Base-by-base conservation (phyloP, 2,888 invertebrate species). In the Cephus spinipes region DNA sequence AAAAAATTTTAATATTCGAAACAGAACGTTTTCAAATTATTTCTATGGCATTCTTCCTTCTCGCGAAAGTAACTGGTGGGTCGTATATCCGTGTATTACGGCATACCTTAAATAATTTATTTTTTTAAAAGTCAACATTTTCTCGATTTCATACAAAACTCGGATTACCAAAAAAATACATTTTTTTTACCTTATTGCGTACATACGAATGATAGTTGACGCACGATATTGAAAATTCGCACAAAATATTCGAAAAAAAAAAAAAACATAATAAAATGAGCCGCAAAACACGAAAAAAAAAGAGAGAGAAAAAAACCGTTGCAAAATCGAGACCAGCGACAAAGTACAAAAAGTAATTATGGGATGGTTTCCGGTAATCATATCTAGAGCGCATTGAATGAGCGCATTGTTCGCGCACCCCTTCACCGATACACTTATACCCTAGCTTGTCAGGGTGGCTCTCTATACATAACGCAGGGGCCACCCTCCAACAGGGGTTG, bases 341-440 rank as follows among this genome's bases (percentile, higher is more conserved):
- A 85, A 85, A 86, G 89, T 88, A 90, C 88, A 89, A 89, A 90
- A 90, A 90, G 90, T 90, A 90, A 90, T 90, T 90, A 90, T 88
- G 88, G 89, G 90, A 90, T 90, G 89, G 90, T 90, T 90, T 90
- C 90, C 90, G 90, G 90, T 90, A 90, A 90, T 90, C 90, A 90
- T 90, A 90, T 90, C 90, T 90, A 87, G 89, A 89, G 88, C 88
- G 90, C 88, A 90, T 90, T 90, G 90, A 90, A 90, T 87, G 90
- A 90, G 88, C 89, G 89, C 89, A 90, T 90, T 90, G 90, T 90
- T 90, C 89, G 85, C 84, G 84, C 89, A 90, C 89, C 90, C 90
- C 89, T 89, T 88, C 88, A 83, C 83, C 88, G 87, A 87, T 87
- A 87, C 85, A 86, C 88, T 86, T 86, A 86, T 85, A 84, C 85